Conservation (phyloP, 2,113 vertebrate genomes). For the Zosterops lateralis region DNA sequence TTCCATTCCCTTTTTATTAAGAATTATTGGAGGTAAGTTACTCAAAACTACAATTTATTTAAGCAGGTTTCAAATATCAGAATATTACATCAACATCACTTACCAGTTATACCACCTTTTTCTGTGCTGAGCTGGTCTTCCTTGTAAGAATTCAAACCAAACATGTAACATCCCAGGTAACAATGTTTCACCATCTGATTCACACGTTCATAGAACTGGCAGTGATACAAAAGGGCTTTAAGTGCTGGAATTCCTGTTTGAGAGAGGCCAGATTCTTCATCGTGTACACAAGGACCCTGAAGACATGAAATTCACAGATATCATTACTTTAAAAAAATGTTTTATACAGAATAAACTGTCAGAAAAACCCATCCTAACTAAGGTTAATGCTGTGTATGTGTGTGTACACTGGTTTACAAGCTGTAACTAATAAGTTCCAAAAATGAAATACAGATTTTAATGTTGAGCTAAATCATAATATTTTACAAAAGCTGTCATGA, state of each 20-base stretch:
- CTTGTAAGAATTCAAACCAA: constrained; percentile 66
- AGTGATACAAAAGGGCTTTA: constrained; percentile 87
- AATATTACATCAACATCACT: neutral
- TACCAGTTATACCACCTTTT: constrained; percentile 48
- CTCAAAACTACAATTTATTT: neutral
- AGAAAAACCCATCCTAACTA: fast-evolving
- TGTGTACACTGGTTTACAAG: neutral
- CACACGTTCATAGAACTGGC: constrained; percentile 87
- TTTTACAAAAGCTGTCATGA: neutral
- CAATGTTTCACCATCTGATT: constrained; percentile 80
- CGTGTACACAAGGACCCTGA: constrained; percentile 90
- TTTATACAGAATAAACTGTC: neutral
- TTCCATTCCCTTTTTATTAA: neutral
- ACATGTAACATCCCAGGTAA: constrained; percentile 80
- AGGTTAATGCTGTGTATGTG: neutral
- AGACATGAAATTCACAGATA: neutral
- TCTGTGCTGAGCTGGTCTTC: neutral
- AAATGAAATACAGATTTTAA: neutral
- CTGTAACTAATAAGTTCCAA: neutral
- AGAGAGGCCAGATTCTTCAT: constrained; percentile 87
- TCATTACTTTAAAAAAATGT: neutral
- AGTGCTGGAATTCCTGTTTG: constrained; percentile 87
- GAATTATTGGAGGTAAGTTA: neutral
- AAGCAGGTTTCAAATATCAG: neutral
- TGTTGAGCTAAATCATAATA: neutral